These are phyloP conservation scores for Adoxophyes honmai DNA, from an alignment of 1,140 invertebrate species.

Conservation along the genomic window DNA sequence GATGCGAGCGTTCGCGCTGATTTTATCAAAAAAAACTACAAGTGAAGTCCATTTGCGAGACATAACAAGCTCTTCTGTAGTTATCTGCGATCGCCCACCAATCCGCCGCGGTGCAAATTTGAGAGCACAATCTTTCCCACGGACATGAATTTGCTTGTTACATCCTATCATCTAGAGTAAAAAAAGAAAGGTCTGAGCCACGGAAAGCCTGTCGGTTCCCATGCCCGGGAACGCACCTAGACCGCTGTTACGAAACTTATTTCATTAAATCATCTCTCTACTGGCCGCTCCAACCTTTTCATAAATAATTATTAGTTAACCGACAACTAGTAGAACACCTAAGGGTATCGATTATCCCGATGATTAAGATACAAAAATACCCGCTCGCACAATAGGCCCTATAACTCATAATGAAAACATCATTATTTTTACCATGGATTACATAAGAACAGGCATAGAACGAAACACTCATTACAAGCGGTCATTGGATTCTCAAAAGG, in stretches of 20 bases:
- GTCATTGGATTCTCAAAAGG: constrained; percentile 12
- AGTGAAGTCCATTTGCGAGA: constrained; percentile 25
- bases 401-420: constrained; percentile 43
- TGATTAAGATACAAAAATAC: constrained; percentile 14
- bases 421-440: constrained; percentile 1
- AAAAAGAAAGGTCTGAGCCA: constrained; percentile 20
- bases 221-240: constrained; percentile 17
- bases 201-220: constrained; percentile 21
- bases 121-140: constrained; percentile 38
- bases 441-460: neutral
- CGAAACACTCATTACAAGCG: constrained; percentile 11
- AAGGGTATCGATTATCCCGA: constrained; percentile 14
- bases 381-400: neutral
- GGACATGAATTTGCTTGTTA: constrained; percentile 22
- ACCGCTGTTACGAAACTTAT: constrained; percentile 35
- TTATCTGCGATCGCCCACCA: constrained; percentile 26
- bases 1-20: constrained; percentile 23
- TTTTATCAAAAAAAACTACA: constrained; percentile 25
- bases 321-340: neutral
- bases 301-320: constrained; percentile 4
- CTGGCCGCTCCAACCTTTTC: neutral
- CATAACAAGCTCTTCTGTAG: constrained; percentile 23
- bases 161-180: constrained; percentile 17
- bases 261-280: constrained; percentile 36
- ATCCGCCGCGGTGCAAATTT: constrained; percentile 31